Evolutionary conservation across 2,113 vertebrate genomes (phyloP).

Genomic region (Catharus bicknelli): DNA sequence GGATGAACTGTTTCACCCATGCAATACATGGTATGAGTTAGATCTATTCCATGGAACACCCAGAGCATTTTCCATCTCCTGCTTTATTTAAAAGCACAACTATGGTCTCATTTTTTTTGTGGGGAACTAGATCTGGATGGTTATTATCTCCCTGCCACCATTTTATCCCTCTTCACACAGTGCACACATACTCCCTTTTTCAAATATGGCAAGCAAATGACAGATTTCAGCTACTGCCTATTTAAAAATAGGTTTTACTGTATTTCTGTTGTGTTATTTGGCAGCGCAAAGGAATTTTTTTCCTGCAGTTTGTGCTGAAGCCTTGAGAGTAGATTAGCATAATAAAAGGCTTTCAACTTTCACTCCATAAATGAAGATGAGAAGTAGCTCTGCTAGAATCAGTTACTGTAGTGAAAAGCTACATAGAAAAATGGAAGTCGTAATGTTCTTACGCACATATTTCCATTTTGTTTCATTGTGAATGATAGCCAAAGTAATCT

Average conservation of each 20-base stretch:
- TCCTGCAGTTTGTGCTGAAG: neutral
- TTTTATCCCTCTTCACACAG: neutral
- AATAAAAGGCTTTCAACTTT: neutral
- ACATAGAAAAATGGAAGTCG: neutral
- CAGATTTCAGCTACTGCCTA: neutral
- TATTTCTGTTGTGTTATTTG: neutral
- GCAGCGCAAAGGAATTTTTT: neutral
- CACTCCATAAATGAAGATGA: neutral
- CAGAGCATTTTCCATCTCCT: neutral
- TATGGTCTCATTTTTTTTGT: neutral
- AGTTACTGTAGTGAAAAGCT: neutral
- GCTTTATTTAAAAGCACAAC: neutral
- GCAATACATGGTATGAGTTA: neutral
- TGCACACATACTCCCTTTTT: neutral
- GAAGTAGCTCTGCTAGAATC: neutral
- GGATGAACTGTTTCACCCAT: neutral
- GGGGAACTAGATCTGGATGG: neutral
- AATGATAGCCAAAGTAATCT: neutral
- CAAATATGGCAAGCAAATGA: neutral
- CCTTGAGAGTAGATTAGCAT: neutral
- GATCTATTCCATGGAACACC: neutral
- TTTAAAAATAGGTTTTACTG: conserved; percentile 14
- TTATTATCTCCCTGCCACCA: neutral
- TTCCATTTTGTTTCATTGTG: neutral
- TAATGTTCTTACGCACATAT: neutral